A percentile compares a stretch with the other conserved stretches of the same genome.
Conservation (phyloP, 2,888 invertebrate species). For the Oxycera nigricornis region DNA sequence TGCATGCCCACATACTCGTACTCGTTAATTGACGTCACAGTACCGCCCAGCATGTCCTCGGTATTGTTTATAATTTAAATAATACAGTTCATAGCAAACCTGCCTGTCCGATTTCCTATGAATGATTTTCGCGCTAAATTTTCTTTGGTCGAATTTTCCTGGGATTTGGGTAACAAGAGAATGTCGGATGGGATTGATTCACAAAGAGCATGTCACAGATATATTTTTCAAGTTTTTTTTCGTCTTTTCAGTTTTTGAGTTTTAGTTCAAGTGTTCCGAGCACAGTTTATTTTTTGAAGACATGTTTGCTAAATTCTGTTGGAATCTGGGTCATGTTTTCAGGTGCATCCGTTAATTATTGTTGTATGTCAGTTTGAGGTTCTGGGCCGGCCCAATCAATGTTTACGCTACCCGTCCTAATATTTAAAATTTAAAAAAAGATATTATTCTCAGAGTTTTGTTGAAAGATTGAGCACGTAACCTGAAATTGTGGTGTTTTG, state of each 20-base stretch:
- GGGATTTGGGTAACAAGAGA: not conserved
- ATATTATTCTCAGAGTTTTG: not conserved
- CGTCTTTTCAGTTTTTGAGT: not conserved
- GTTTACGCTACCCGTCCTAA: not conserved
- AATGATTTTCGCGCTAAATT: not conserved
- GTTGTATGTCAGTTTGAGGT: slow-evolving; percentile 30
- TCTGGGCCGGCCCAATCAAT: slow-evolving; percentile 2
- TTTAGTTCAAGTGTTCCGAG: not conserved
- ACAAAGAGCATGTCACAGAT: not conserved
- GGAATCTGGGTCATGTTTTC: slow-evolving; percentile 36
- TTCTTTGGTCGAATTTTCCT: not conserved
- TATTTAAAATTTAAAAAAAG: not conserved
- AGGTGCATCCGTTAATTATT: slow-evolving; percentile 39
- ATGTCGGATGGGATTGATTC: not conserved
- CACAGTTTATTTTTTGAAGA: not conserved
- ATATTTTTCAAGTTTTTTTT: slow-evolving; percentile 1
- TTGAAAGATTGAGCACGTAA: not conserved
- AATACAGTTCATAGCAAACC: not conserved
- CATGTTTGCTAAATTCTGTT: not conserved
- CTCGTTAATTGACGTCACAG: not conserved
- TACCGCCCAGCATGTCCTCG: not conserved
- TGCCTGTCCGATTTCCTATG: not conserved
- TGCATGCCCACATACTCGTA: too few relatives aligned
- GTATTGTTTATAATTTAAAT: not conserved
- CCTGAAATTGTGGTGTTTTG: not conserved